These are phyloP conservation scores for Perccottus glenii DNA, from an alignment of 2,113 vertebrate species.

Conservation along the genomic window DNA sequence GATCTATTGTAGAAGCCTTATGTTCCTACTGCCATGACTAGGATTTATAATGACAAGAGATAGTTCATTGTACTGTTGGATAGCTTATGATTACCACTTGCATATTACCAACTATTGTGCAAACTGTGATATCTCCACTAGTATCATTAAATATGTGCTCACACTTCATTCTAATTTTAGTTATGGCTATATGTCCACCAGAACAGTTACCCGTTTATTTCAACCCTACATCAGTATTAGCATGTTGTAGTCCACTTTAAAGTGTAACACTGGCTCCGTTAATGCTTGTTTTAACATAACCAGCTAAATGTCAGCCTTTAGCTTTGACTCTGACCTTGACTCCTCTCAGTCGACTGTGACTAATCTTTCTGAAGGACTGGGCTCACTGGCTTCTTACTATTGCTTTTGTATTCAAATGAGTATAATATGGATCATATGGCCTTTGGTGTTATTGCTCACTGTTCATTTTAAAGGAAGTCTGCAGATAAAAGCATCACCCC, in stretches of 20 bases:
- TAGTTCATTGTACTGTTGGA: too few species aligned
- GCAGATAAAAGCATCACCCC: conserved; percentile 72
- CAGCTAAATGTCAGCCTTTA: conserved; percentile 57
- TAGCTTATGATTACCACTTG: too few species aligned
- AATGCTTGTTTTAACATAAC: conserved; percentile 58
- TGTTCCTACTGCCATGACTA: too few species aligned
- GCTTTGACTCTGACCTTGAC: conserved; percentile 48
- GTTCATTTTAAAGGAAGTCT: conserved; percentile 69
- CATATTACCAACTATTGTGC: too few species aligned
- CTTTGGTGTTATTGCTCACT: conserved; percentile 62
- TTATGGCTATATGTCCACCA: too few species aligned
- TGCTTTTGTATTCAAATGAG: conserved; percentile 81
- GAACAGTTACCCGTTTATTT: too few species aligned
- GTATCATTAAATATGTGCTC: too few species aligned
- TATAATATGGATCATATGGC: conserved; percentile 78
- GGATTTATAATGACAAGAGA: too few species aligned
- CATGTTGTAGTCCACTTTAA: conserved; percentile 55
- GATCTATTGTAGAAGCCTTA: too few species aligned
- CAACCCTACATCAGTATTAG: too few species aligned
- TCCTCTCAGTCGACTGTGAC: conserved; percentile 65
- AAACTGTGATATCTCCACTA: too few species aligned
- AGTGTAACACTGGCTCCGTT: conserved; percentile 39
- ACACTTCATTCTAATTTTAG: too few species aligned
- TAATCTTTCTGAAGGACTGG: conserved; percentile 61
- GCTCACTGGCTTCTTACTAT: conserved; percentile 52